Conservation (phyloP, 2,888 invertebrate species). For the Agriotes lineatus region DNA sequence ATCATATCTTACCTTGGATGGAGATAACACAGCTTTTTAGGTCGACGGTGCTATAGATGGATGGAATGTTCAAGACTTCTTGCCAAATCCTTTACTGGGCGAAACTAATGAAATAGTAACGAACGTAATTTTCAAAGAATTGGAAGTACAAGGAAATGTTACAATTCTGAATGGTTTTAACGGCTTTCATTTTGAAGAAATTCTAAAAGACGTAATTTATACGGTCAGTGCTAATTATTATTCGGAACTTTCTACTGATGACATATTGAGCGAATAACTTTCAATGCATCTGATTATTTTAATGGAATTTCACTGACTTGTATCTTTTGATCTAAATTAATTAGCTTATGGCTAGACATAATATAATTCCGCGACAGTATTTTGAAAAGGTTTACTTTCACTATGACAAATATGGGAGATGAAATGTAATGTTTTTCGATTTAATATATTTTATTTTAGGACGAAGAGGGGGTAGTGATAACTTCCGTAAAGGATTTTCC, state of each 20-base stretch:
- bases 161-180: conserved; percentile 65
- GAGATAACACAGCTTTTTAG: conserved; percentile 57
- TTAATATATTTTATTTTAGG: conserved; percentile 35
- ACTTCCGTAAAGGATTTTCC: conserved; percentile 67
- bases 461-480: conserved; percentile 61
- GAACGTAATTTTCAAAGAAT: conserved; percentile 66
- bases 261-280: background rate
- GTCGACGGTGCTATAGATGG: conserved; percentile 68
- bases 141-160: conserved; percentile 69
- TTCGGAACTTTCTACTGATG: conserved; percentile 1
- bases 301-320: background rate
- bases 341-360: too few relatives aligned
- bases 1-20: background rate
- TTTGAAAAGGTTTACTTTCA: conserved; percentile 3
- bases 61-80: conserved; percentile 61
- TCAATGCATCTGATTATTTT: background rate
- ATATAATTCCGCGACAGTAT: too few relatives aligned
- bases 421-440: too few relatives aligned
- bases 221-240: conserved; percentile 52
- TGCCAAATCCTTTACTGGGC: conserved; percentile 67
- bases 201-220: conserved; percentile 67
- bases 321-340: background rate
- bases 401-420: too few relatives aligned
- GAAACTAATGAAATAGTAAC: conserved; percentile 64
- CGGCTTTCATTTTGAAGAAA: conserved; percentile 59